Evolutionary conservation across 2,113 vertebrate species (phyloP).

Genomic region (Spea bombifrons): DNA sequence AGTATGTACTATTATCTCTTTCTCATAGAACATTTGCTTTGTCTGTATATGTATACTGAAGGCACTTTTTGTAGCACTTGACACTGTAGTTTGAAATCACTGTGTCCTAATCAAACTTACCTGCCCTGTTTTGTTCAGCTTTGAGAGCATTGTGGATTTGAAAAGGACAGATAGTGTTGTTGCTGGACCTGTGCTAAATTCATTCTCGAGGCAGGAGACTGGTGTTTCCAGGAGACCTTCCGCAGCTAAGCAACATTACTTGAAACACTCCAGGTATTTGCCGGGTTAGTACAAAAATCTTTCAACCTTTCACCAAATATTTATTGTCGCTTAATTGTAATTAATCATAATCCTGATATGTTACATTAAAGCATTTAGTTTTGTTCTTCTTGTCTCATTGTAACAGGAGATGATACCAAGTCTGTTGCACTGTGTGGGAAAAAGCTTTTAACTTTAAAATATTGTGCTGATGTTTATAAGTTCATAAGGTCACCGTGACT

Average conservation of each 20-base stretch:
- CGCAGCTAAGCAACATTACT: conserved; percentile 84
- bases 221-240: conserved; percentile 66
- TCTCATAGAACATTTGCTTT: too few species aligned
- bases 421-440: not conserved
- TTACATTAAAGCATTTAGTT: too few species aligned
- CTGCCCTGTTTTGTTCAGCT: conserved; percentile 61
- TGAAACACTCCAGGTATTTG: conserved; percentile 88
- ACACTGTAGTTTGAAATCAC: too few species aligned
- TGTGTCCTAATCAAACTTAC: too few species aligned
- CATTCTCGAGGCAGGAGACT: conserved; percentile 70
- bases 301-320: not conserved
- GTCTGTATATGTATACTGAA: too few species aligned
- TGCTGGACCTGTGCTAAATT: conserved; percentile 70
- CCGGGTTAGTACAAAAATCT: conserved; percentile 71
- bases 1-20: too few species aligned
- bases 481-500: too few species aligned
- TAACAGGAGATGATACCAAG: not conserved
- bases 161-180: conserved; percentile 71
- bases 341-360: too few species aligned
- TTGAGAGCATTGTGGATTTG: conserved; percentile 82
- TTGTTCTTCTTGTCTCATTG: not conserved
- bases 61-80: too few species aligned
- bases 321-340: too few species aligned
- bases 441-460: too few species aligned
- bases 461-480: too few species aligned